These are phyloP conservation scores for Pantherophis guttatus DNA, from an alignment of 2,113 vertebrate genomes.

Conservation along the genomic window DNA sequence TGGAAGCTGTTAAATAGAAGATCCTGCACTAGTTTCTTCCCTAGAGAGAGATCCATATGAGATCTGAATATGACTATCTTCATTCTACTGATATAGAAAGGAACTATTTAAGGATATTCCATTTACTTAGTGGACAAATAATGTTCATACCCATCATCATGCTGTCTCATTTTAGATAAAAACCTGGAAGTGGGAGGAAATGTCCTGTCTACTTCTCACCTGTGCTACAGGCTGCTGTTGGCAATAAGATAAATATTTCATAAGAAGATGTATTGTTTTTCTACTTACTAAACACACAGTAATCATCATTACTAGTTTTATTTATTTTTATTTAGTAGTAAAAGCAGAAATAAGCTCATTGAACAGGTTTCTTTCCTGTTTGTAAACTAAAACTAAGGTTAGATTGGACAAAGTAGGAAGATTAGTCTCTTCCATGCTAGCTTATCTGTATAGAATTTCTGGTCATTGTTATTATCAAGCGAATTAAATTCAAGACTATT, in stretches of 20 bases:
- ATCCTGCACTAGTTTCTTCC: neutral
- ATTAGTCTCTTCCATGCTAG: neutral
- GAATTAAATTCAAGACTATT: neutral
- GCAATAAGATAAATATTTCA: neutral
- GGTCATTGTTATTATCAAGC: neutral
- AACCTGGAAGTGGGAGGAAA: neutral
- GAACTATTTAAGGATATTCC: neutral
- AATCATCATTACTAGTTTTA: neutral
- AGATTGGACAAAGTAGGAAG: neutral
- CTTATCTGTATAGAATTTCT: neutral
- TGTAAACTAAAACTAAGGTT: neutral
- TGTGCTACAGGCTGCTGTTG: neutral
- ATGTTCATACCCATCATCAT: neutral
- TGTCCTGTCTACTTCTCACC: neutral
- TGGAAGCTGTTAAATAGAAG: neutral
- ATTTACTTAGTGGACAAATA: neutral
- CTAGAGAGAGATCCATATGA: neutral
- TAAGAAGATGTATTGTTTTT: neutral
- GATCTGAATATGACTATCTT: neutral
- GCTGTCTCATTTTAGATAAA: neutral
- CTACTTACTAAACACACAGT: neutral
- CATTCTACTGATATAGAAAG: neutral
- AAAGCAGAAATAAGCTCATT: neutral
- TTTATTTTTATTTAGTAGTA: neutral
- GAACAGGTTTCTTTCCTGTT: neutral